A percentile compares a stretch with the other conserved stretches of the same genome.
Evolutionary conservation across 2,888 invertebrate species (phyloP).

Genomic region (Zootermopsis nevadensis): DNA sequence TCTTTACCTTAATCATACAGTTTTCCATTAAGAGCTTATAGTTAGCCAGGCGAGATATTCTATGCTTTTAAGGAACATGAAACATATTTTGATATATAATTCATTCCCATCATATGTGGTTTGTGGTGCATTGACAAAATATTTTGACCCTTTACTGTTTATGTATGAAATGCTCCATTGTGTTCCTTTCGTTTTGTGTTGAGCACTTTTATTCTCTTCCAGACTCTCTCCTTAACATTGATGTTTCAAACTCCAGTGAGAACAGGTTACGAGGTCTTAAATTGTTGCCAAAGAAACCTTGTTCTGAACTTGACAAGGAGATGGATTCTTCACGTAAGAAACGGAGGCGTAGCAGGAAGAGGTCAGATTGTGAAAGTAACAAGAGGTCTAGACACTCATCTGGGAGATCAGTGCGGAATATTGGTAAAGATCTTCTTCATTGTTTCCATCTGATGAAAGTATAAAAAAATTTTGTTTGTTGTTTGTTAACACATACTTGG

Average conservation of each 20-base stretch:
- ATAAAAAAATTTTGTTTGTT: too few relatives aligned
- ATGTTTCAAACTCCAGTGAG: slow-evolving; percentile 50
- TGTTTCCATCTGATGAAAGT: neutral
- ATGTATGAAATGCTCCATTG: too few relatives aligned
- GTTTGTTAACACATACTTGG: too few relatives aligned
- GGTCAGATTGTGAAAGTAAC: slow-evolving; percentile 61
- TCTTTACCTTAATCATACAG: too few relatives aligned
- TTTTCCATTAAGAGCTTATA: too few relatives aligned
- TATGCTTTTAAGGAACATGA: too few relatives aligned
- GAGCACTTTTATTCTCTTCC: slow-evolving; percentile 6
- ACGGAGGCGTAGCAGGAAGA: slow-evolving; percentile 65
- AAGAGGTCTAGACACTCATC: slow-evolving; percentile 46
- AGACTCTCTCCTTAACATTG: slow-evolving; percentile 53
- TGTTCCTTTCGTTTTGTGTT: too few relatives aligned
- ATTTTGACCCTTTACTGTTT: too few relatives aligned
- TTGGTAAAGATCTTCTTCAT: neutral
- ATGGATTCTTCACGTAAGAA: slow-evolving; percentile 62
- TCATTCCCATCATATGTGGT: too few relatives aligned
- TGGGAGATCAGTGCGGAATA: slow-evolving; percentile 13
- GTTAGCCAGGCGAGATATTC: too few relatives aligned
- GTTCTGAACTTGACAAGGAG: slow-evolving; percentile 46
- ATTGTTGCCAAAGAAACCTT: slow-evolving; percentile 43
- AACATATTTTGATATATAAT: too few relatives aligned
- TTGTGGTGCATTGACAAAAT: too few relatives aligned
- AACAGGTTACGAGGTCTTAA: slow-evolving; percentile 46